A percentile compares a stretch with the other conserved stretches of the same genome.
Evolutionary conservation across 2,888 invertebrate genomes (phyloP).

Genomic region (Leptinotarsa peninsularis): DNA sequence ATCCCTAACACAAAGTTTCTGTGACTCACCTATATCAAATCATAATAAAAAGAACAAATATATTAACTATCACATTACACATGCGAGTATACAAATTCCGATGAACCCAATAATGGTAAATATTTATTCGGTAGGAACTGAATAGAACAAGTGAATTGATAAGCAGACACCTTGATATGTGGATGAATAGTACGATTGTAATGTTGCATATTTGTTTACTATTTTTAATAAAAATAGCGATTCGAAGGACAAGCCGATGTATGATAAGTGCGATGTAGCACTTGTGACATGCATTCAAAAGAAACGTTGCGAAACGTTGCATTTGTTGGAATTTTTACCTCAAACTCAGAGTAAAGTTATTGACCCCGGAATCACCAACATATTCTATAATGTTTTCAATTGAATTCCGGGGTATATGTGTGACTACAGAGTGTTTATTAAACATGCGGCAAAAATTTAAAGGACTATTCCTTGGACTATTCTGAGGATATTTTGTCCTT

Average conservation of each 20-base stretch:
- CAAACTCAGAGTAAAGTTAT: too few species aligned
- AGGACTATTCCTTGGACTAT: too few species aligned
- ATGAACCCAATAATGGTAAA: slow-evolving; percentile 20
- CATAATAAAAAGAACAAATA: background rate
- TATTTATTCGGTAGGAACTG: slow-evolving; percentile 27
- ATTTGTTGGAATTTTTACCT: too few species aligned
- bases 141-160: slow-evolving; percentile 36
- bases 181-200: slow-evolving; percentile 11
- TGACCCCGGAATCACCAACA: too few species aligned
- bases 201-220: background rate
- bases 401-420: too few species aligned
- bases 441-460: too few species aligned
- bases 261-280: background rate
- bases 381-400: too few species aligned
- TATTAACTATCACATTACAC: background rate
- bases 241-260: background rate
- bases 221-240: slow-evolving; percentile 2
- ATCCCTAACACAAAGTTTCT: background rate
- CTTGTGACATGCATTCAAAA: background rate
- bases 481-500: too few species aligned
- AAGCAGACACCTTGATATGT: slow-evolving; percentile 18
- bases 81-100: background rate
- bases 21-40: background rate
- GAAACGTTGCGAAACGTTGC: too few species aligned
- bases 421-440: too few species aligned